phyloP scores from a whole-genome alignment of 2,888 invertebrate species.

The Drosophila nr. perissopoda region DNA sequence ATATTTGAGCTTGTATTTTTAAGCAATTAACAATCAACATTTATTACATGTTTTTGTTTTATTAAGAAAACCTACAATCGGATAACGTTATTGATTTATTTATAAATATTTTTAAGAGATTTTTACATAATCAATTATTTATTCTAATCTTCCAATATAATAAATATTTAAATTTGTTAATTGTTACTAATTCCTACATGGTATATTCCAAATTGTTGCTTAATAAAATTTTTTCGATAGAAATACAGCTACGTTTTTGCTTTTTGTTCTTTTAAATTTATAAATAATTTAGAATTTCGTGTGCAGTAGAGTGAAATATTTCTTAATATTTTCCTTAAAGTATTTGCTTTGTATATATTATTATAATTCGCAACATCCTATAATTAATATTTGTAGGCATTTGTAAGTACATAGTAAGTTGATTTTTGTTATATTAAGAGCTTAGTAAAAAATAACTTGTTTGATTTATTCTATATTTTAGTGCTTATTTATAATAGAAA shows the following conservation, averaged over 20 bases:
- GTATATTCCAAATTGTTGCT: constrained; percentile 37
- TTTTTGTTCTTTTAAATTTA: constrained; percentile 42
- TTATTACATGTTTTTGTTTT: constrained; percentile 29
- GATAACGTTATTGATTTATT: constrained; percentile 30
- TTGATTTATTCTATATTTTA: background rate
- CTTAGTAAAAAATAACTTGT: constrained; percentile 12
- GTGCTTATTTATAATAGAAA: background rate
- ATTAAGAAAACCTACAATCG: constrained; percentile 52
- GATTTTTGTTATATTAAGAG: constrained; percentile 6
- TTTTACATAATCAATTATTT: constrained; percentile 38
- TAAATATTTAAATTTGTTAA: constrained; percentile 33
- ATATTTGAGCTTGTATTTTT: constrained; percentile 30
- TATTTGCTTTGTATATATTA: constrained; percentile 33
- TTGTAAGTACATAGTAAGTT: constrained; percentile 9
- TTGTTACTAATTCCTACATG: constrained; percentile 47
- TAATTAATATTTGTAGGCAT: constrained; percentile 34
- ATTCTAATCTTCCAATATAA: constrained; percentile 34
- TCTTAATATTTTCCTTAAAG: constrained; percentile 34
- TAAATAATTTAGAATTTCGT: constrained; percentile 74
- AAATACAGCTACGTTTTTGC: constrained; percentile 18
- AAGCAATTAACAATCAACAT: constrained; percentile 60
- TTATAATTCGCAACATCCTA: constrained; percentile 40
- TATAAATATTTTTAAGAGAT: constrained; percentile 41
- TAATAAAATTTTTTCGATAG: constrained; percentile 11
- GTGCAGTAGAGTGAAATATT: constrained; percentile 56